Evolutionary conservation across 2,113 vertebrate species (phyloP), one percentile per base, ranked within the genome.

Genomic region (Thryonomys swinderianus): DNA sequence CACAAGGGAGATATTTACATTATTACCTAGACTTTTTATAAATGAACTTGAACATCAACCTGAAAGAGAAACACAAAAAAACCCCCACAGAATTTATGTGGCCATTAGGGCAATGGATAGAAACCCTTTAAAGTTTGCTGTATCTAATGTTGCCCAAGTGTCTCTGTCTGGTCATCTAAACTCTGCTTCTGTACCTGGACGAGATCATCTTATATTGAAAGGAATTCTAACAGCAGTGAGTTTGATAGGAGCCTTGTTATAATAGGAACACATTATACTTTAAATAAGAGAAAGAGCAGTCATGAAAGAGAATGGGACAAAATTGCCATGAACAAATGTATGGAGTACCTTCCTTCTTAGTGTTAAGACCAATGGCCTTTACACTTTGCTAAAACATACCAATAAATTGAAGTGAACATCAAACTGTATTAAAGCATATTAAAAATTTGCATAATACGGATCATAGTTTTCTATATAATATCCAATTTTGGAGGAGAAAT

Each of bases 131-230:
- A 86, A 69, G 40, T 98, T 98, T 57, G 94, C 94, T 76, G 30
- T 98, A 23, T 99, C 98, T 21, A 98, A 98, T 40, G 96, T 98
- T 82, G 98, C 88, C 51, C 97, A 96, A 66, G 92, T 89, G 16
- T 94, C 96, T 80, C 90, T 96, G 51, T 88, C 96, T 83, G 27
- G 85, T 20, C 90, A 90, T 20, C 32, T 18, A 37, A 74, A 91
- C 40, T 90, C 91, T 78, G 25, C 42, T 82, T 64, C 95, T 34
- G n/a, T 32, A 5, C 37, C 73, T 86, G 45, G 48, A 86, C 89
- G 88, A 88, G 80, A 96, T 30, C 3, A 20, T 45, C 74, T 95
- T 40, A 90, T 97, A 62, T 40, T 94, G 76, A 96, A 87, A 89
- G 95, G 95, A 79, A 74, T 97, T 92, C 85, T 97, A 51, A 79